phyloP scores from a whole-genome alignment of 2,888 invertebrate genomes.

The Dione vanillae region DNA sequence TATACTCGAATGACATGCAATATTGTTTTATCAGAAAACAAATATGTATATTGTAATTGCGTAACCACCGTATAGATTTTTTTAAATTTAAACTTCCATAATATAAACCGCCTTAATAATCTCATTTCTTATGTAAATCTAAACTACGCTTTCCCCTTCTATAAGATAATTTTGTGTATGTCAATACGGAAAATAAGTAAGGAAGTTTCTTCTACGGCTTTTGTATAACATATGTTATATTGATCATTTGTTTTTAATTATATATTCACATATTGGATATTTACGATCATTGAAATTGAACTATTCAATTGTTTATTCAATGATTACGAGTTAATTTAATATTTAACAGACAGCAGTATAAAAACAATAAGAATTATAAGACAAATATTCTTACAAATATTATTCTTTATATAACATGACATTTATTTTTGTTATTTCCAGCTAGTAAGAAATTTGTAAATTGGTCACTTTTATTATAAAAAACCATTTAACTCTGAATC shows the following conservation, averaged over 20 bases:
- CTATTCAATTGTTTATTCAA: too few relatives aligned
- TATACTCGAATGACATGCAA: not conserved
- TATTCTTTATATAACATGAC: too few relatives aligned
- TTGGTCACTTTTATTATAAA: not conserved
- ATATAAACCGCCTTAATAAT: not conserved
- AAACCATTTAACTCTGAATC: not conserved
- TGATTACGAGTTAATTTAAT: too few relatives aligned
- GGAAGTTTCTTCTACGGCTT: not conserved
- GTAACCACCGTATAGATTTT: conserved; percentile 9
- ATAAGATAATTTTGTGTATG: not conserved
- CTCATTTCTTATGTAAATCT: not conserved
- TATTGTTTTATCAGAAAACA: not conserved
- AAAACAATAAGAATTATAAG: not conserved
- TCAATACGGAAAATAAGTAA: not conserved
- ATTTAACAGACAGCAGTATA: not conserved
- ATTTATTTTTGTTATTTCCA: too few relatives aligned
- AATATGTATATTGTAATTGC: not conserved
- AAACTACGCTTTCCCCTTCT: not conserved
- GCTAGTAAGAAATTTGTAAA: not conserved
- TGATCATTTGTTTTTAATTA: not conserved
- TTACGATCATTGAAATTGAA: too few relatives aligned
- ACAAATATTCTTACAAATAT: too few relatives aligned
- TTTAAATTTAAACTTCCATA: not conserved
- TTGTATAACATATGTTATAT: not conserved
- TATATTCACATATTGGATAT: not conserved